A percentile compares a stretch with the other conserved stretches of the same genome.
phyloP scores from a whole-genome alignment of 2,113 vertebrate species.

The Ploceus nigricollis region DNA sequence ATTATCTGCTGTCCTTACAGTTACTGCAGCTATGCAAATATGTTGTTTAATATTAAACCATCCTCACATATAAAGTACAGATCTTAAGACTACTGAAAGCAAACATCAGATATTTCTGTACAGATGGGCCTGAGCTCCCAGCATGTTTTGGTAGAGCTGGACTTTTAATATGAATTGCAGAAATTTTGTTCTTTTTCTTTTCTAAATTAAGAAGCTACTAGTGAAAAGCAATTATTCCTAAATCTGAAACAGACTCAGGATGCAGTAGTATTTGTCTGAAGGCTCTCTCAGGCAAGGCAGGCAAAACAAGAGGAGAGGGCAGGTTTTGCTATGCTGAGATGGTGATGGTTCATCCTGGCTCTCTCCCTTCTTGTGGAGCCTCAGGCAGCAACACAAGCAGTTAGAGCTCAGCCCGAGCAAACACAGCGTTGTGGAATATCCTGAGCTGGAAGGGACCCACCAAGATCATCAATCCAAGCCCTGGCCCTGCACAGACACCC shows the following conservation, averaged over 20 bases:
- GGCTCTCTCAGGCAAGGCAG: neutral
- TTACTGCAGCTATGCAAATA: neutral
- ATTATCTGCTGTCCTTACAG: neutral
- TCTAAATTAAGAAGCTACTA: neutral
- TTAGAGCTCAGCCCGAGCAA: accelerated
- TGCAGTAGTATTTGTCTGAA: neutral
- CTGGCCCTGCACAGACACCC: neutral
- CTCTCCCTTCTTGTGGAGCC: too few relatives aligned
- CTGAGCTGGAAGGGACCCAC: neutral
- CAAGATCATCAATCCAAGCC: accelerated
- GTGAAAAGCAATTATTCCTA: neutral
- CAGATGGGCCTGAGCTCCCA: neutral
- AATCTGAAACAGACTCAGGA: neutral
- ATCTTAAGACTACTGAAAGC: neutral
- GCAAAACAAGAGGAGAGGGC: neutral
- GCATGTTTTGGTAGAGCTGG: neutral
- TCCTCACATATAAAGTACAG: neutral
- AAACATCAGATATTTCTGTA: neutral
- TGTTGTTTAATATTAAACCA: neutral
- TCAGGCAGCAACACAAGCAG: neutral
- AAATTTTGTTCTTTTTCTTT: neutral
- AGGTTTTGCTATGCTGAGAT: accelerated
- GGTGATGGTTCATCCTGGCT: neutral
- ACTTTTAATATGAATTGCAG: neutral
- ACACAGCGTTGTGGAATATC: neutral